Evolutionary conservation across 2,797 vertebrate species (phyloP).

Genomic region (Chloroceryle amazona): DNA sequence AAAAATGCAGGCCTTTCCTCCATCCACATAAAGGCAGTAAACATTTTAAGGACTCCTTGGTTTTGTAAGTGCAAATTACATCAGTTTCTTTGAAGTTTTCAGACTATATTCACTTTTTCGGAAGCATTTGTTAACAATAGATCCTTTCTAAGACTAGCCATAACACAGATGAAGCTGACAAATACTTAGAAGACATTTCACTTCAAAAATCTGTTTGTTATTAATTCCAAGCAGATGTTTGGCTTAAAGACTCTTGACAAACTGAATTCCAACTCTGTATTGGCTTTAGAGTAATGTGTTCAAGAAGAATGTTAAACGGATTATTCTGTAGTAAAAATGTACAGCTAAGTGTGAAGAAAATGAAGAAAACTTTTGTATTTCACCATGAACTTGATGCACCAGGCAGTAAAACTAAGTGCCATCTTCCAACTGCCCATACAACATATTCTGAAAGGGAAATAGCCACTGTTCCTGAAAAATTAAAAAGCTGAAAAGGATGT

Average conservation of each 20-base stretch:
- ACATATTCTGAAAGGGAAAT: background rate
- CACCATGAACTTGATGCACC: background rate
- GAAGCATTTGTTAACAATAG: background rate
- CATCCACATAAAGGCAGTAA: background rate
- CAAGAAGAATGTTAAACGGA: background rate
- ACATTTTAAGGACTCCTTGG: background rate
- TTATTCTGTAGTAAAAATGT: background rate
- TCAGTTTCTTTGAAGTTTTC: background rate
- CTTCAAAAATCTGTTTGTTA: background rate
- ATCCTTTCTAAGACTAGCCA: background rate
- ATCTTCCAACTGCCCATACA: background rate
- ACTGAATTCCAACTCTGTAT: background rate
- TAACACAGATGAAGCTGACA: background rate
- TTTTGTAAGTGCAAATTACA: background rate
- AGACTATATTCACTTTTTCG: background rate
- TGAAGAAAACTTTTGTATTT: background rate
- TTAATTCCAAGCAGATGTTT: slow-evolving; percentile 63
- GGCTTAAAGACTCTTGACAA: slow-evolving; percentile 8
- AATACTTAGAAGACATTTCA: background rate
- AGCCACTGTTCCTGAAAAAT: background rate
- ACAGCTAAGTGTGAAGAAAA: background rate
- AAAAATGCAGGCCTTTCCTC: background rate
- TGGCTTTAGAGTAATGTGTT: background rate
- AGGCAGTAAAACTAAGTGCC: background rate
- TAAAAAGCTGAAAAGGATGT: background rate